Percentiles rank a stretch among this genome's conserved stretches.
These are phyloP conservation scores for Slavum lentiscoides DNA, from an alignment of 2,888 invertebrate species.

Conservation along the genomic window DNA sequence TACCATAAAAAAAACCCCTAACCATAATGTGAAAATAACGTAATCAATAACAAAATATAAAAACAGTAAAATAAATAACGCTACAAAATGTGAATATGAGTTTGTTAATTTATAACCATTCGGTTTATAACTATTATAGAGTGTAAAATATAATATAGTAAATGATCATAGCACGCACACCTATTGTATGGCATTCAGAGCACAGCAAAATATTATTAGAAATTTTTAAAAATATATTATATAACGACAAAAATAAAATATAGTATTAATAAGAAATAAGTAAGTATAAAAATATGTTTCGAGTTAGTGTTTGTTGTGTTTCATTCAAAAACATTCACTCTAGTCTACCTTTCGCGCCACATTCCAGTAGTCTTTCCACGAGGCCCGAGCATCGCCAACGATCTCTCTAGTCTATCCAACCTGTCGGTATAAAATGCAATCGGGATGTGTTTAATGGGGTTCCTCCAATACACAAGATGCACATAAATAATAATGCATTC, in stretches of 20 bases:
- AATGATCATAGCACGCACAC: conserved; percentile 42
- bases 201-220: conserved; percentile 45
- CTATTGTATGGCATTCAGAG: conserved; percentile 49
- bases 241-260: conserved; percentile 1
- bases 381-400: conserved; percentile 62
- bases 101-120: conserved; percentile 24
- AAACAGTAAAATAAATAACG: not conserved
- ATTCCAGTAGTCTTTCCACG: conserved; percentile 62
- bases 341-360: conserved; percentile 64
- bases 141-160: conserved; percentile 13
- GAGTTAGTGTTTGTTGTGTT: conserved; percentile 48
- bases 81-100: conserved; percentile 33
- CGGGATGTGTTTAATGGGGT: conserved; percentile 38
- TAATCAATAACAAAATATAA: too few relatives aligned
- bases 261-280: conserved; percentile 29
- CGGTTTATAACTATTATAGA: not conserved
- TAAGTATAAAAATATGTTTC: conserved; percentile 24
- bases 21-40: conserved; percentile 33
- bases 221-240: conserved; percentile 1
- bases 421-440: conserved; percentile 56
- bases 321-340: conserved; percentile 52
- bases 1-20: conserved; percentile 1
- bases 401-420: conserved; percentile 61
- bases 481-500: conserved; percentile 43
- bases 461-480: conserved; percentile 45